These are phyloP conservation scores for Adelges cooleyi DNA, from an alignment of 1,140 invertebrate genomes.

Conservation along the genomic window DNA sequence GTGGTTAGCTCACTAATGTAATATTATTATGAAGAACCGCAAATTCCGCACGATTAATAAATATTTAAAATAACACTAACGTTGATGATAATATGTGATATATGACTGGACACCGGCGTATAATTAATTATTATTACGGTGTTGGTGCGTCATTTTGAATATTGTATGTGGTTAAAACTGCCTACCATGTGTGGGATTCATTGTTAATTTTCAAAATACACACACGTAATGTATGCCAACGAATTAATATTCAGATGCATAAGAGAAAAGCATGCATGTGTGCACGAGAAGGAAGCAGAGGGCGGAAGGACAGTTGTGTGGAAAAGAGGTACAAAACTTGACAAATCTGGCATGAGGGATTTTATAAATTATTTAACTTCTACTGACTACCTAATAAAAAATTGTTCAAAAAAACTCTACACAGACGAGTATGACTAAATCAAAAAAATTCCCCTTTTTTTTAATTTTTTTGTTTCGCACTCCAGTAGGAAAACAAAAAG, in stretches of 20 bases:
- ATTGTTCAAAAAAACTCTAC: too few relatives aligned
- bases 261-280: background rate
- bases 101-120: background rate
- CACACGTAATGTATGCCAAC: constrained; percentile 8
- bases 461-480: too few relatives aligned
- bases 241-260: constrained; percentile 21
- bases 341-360: constrained; percentile 17
- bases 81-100: constrained; percentile 20
- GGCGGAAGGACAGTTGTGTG: background rate
- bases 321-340: background rate
- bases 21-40: constrained; percentile 10
- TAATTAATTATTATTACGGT: constrained; percentile 29
- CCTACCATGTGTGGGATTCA: background rate
- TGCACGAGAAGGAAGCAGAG: background rate
- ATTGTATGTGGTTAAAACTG: constrained; percentile 24
- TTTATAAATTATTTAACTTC: constrained; percentile 25
- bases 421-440: too few relatives aligned
- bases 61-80: constrained; percentile 18
- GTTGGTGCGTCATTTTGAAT: constrained; percentile 25
- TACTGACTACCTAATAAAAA: background rate
- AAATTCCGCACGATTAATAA: constrained; percentile 3
- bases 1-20: too few relatives aligned
- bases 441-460: too few relatives aligned
- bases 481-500: too few relatives aligned
- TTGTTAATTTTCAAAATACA: constrained; percentile 24